Evolutionary conservation across 2,113 vertebrate species (phyloP).

Genomic region (Chionis minor): DNA sequence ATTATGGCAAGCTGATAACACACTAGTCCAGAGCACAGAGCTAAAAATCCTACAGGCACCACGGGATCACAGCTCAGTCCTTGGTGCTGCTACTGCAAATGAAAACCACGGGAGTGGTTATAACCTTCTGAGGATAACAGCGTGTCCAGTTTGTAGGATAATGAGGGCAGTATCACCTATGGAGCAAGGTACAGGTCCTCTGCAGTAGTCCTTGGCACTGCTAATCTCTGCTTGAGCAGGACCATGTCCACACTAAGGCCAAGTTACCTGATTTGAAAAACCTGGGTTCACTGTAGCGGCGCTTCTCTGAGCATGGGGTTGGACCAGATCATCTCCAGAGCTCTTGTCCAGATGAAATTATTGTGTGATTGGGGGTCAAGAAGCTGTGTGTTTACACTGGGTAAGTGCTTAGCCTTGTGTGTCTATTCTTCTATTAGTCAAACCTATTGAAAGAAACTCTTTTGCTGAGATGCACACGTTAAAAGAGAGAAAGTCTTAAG

Average conservation of each 20-base stretch:
- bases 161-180: no score
- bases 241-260: neutral
- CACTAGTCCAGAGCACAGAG: neutral
- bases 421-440: neutral
- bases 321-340: neutral
- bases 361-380: neutral
- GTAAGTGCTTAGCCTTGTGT: neutral
- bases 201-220: neutral
- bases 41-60: neutral
- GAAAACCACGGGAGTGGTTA: no score
- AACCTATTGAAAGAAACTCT: neutral
- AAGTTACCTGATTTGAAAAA: neutral
- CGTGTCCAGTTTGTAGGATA: accelerated
- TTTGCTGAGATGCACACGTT: neutral
- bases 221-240: neutral
- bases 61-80: neutral
- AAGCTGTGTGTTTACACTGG: neutral
- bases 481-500: neutral
- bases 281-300: neutral
- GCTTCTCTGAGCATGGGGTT: neutral
- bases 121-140: neutral
- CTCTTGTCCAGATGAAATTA: neutral
- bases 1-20: neutral
- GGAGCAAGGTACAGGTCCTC: neutral
- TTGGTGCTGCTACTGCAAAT: neutral